These are phyloP conservation scores for Thunnus albacares DNA, from an alignment of 2,797 vertebrate species.

Conservation along the genomic window DNA sequence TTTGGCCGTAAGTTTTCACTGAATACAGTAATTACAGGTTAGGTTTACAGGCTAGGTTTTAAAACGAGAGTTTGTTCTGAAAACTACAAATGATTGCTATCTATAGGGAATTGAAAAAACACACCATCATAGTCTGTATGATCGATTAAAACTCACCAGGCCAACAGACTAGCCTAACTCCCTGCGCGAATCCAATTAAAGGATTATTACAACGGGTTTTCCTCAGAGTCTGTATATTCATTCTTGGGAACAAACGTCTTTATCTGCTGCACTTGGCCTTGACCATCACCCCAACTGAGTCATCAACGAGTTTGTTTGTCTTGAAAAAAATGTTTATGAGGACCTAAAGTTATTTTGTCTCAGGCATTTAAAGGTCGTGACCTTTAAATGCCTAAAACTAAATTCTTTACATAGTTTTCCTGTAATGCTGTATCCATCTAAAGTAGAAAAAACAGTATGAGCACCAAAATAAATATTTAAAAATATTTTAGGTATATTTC, in stretches of 20 bases:
- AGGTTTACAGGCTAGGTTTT: neutral
- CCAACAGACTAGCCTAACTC: neutral
- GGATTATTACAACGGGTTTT: slow-evolving; percentile 59
- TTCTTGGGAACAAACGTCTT: slow-evolving; percentile 26
- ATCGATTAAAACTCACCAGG: slow-evolving; percentile 27
- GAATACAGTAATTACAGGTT: slow-evolving; percentile 46
- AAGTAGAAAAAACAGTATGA: neutral
- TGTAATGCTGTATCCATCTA: neutral
- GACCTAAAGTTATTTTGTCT: neutral
- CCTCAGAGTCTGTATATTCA: slow-evolving; percentile 10
- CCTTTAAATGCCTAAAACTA: slow-evolving; percentile 17
- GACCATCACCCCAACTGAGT: neutral
- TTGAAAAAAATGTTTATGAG: slow-evolving; percentile 12
- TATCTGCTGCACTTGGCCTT: slow-evolving; percentile 7
- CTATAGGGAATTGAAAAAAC: neutral
- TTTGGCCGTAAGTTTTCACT: neutral
- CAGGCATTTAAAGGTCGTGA: neutral
- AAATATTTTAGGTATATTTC: neutral
- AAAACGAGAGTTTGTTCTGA: no score
- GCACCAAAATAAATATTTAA: neutral
- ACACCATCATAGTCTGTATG: neutral
- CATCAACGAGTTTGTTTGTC: slow-evolving; percentile 11
- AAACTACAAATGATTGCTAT: no score
- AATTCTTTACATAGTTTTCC: slow-evolving; percentile 46
- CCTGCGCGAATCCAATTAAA: slow-evolving; percentile 66